A percentile compares a stretch with the other conserved stretches of the same genome.
Evolutionary conservation across 2,797 vertebrate species (phyloP).

Genomic region (Taenioides sp.): DNA sequence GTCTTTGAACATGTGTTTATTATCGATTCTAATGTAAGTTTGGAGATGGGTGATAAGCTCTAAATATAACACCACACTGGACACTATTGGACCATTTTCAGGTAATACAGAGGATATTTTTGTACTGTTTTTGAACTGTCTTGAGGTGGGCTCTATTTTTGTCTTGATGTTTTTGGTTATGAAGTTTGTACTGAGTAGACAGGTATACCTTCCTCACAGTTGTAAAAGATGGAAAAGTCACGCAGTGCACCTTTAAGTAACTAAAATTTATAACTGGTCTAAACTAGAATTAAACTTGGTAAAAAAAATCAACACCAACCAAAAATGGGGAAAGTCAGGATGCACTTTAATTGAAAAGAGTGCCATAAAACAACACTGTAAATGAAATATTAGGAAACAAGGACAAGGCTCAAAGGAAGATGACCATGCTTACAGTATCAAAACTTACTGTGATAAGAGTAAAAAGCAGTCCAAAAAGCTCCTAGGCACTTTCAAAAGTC

Average conservation of each 20-base stretch:
- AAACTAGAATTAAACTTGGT: too few species aligned
- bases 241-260: too few species aligned
- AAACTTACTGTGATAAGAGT: too few species aligned
- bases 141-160: slow-evolving; percentile 5
- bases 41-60: neutral
- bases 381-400: too few species aligned
- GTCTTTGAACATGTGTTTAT: neutral
- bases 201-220: neutral
- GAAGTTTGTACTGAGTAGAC: neutral
- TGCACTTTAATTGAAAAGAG: too few species aligned
- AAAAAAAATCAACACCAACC: neutral
- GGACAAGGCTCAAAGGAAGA: too few species aligned
- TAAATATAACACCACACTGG: neutral
- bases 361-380: neutral
- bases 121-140: neutral
- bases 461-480: too few species aligned
- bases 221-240: too few species aligned
- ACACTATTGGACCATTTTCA: slow-evolving; percentile 6
- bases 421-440: too few species aligned
- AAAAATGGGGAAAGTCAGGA: neutral
- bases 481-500: too few species aligned
- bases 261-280: too few species aligned
- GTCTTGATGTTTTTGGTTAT: neutral
- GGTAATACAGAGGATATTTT: neutral
- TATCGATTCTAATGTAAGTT: neutral